phyloP scores from a whole-genome alignment of 2,888 invertebrate species.

The Dichetophora obliterata region DNA sequence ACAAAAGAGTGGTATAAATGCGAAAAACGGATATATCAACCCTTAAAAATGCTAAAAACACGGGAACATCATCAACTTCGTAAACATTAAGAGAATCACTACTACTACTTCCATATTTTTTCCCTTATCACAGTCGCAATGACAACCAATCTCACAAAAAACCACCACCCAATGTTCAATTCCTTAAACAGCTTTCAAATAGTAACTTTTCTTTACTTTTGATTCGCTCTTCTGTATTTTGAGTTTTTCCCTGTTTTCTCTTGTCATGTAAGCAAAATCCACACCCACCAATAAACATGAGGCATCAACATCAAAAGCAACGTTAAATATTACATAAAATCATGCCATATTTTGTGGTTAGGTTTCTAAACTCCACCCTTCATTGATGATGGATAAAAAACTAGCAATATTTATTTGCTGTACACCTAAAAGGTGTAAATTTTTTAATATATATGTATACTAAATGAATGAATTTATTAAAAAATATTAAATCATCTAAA shows the following conservation, averaged over 20 bases:
- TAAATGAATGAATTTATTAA: too few species aligned
- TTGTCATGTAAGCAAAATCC: slow-evolving; percentile 63
- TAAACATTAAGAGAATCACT: slow-evolving; percentile 5
- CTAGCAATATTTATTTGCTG: too few species aligned
- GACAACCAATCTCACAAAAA: slow-evolving; percentile 1
- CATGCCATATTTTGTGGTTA: neutral
- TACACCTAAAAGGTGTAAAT: too few species aligned
- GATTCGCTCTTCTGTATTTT: slow-evolving; percentile 67
- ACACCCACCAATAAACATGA: slow-evolving; percentile 68
- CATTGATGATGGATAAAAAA: neutral
- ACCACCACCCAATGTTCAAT: slow-evolving; percentile 14
- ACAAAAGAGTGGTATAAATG: slow-evolving; percentile 63
- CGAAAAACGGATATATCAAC: slow-evolving; percentile 58
- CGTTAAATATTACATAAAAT: neutral
- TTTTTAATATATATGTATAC: too few species aligned
- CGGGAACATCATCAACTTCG: slow-evolving; percentile 18
- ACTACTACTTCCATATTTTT: slow-evolving; percentile 6
- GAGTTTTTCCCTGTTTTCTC: slow-evolving; percentile 59
- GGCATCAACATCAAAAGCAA: slow-evolving; percentile 38
- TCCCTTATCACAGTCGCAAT: neutral
- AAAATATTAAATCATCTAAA: too few species aligned
- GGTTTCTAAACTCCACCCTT: slow-evolving; percentile 6
- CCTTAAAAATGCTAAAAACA: slow-evolving; percentile 36
- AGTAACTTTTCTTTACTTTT: slow-evolving; percentile 63
- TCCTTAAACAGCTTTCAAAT: slow-evolving; percentile 12